Base-by-base conservation (phyloP, 2,888 invertebrate genomes). In the Drosophila mimica region DNA sequence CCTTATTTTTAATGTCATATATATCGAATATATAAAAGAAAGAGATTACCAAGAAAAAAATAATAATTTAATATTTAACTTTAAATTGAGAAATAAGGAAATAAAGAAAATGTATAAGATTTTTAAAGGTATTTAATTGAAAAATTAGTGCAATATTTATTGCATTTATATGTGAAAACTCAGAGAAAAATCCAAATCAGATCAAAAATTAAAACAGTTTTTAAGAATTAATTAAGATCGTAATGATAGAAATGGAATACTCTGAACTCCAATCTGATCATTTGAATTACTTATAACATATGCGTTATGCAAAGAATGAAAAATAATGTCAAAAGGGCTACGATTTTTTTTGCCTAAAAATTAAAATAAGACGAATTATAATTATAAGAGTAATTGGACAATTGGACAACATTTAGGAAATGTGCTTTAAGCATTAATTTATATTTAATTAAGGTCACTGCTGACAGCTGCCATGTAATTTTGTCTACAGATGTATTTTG, bases 1-100 rank as follows among this genome's bases (percentile, higher is more conserved):
- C 9, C 5, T n/a, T n/a, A 11, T 40, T 40, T 40, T 40, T 0
- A 3, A 11, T 43, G 11, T 2, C n/a, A n/a, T 3, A 3, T 4
- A 43, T 43, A 20, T 20, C n/a, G 11, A 43, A 6, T 20, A 0
- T 9, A 11, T 11, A 20, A 43, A 20, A 43, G 6, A 20, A 11
- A 11, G 0, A 40, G n/a, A 0, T 5, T 5, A 5, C 4, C 11
- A n/a, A n/a, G 11, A n/a, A 40, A n/a, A n/a, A 40, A n/a, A n/a
- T 9, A 43, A 6, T 11, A 3, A 43, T 43, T 43, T 1, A 6
- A 20, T 20, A 6, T 1, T 43, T 43, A 0, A 11, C 1, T 20
- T 11, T 43, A 11, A 1, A 43, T 20, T 20, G 3, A 20, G 11
- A 11, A 43, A 11, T 36, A 36, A 36, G 7, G 1, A 6, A 36